Evolutionary conservation across 2,113 vertebrate species (phyloP), one percentile per base, ranked within the genome.

Genomic region (Chaetodon auriga): DNA sequence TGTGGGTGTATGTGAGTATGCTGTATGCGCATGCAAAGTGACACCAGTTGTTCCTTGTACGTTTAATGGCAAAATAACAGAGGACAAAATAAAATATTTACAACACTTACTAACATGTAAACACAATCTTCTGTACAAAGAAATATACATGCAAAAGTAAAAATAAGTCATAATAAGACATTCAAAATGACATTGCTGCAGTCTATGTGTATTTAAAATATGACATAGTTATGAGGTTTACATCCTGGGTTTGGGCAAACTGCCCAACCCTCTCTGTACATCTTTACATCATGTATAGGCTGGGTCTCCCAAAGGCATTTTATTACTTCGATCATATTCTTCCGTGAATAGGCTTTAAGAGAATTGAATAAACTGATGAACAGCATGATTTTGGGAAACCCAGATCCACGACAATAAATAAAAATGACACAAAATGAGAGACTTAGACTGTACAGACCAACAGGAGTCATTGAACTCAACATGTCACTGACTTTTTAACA

Each of bases 91-190:
- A 95, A 96, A 96, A 96, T 98, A 98, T 98, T 96, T 97, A 98
- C 97, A 98, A 96, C 96, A 97, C 94, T 76, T 72, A 86, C 81
- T 96, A 96, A 95, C 95, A 95, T 96, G 97, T 97, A 96, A 97
- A 97, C 96, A 96, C 94, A 96, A 82, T 95, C 94, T 90, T 95
- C 96, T 98, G 96, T 98, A 98, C 97, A 98, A 96, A 97, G 96
- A 97, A 97, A 97, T 98, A 95, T 97, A 98, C 97, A 98, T 98
- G 97, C 97, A 98, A 98, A 98, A 96, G 93, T 95, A 97, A 96
- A 95, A 93, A 95, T 94, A 96, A 96, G 86, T 92, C 93, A 92
- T 95, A 85, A 75, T 89, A 90, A 90, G 90, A 97, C 96, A 96
- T 95, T 94, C 92, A 94, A 91, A 90, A 90, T 90, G 91, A 93